phyloP scores from a whole-genome alignment of 2,113 vertebrate species.

The Gallinago undulata region DNA sequence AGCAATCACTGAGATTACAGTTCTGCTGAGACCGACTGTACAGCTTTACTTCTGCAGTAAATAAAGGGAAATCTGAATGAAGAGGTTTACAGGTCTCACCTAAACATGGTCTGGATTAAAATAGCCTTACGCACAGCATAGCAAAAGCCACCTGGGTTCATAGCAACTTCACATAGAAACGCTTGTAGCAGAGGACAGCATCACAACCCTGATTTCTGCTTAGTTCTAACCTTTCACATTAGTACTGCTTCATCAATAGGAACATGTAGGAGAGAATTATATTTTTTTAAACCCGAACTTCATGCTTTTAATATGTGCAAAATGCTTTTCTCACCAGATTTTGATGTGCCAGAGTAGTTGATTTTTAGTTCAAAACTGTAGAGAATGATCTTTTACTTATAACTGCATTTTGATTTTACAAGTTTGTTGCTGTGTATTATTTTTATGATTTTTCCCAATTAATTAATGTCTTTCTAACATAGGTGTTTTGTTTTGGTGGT shows the following conservation, averaged over 20 bases:
- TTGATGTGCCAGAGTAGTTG: not conserved
- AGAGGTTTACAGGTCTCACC: not conserved
- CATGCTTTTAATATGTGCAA: not conserved
- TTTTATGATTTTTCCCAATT: not conserved
- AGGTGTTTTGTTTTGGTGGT: too few relatives aligned
- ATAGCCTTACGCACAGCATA: not conserved
- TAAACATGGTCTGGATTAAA: not conserved
- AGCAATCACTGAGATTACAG: not conserved
- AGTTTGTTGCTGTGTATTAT: not conserved
- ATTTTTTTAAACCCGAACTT: not conserved
- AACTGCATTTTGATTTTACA: not conserved
- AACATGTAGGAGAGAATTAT: not conserved
- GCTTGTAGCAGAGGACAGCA: not conserved
- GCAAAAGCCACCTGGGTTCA: not conserved
- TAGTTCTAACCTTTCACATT: not conserved
- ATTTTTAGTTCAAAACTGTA: conserved; percentile 12
- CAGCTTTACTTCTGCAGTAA: not conserved
- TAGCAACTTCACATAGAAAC: not conserved
- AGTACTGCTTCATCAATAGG: not conserved
- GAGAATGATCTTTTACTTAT: not conserved
- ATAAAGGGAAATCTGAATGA: not conserved
- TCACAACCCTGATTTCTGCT: not conserved
- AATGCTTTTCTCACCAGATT: not conserved
- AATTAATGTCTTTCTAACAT: not conserved
- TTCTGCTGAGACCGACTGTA: not conserved